Percentiles rank a stretch among this genome's conserved stretches.
Conservation (phyloP, 2,888 invertebrate genomes). For the Hirtodrosophila cameraria region DNA sequence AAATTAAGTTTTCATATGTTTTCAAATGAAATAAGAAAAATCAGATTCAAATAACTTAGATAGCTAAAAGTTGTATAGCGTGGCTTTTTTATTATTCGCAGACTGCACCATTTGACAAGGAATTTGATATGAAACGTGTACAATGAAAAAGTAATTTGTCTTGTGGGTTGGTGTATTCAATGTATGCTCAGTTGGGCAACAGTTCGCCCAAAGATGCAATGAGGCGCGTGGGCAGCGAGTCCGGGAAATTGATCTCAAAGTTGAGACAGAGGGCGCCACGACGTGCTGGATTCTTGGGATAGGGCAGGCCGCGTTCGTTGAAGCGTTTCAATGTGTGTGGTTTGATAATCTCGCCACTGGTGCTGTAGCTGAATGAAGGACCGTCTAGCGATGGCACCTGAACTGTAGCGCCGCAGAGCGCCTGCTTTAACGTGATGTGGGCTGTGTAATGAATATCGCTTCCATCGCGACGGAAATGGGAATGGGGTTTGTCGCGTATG, state of each 20-base stretch:
- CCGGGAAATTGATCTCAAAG: conserved; percentile 97
- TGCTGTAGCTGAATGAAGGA: conserved; percentile 90
- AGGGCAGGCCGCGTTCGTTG: conserved; percentile 94
- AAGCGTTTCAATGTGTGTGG: conserved; percentile 94
- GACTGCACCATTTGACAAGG: conserved; percentile 24
- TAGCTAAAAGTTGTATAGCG: not conserved
- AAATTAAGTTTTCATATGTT: not conserved
- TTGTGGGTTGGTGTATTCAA: not conserved
- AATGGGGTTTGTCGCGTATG: conserved; percentile 96
- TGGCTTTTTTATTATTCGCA: conserved; percentile 7
- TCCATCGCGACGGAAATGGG: conserved; percentile 94
- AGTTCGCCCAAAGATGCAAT: conserved; percentile 94
- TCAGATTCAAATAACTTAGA: too few relatives aligned
- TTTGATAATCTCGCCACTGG: conserved; percentile 91
- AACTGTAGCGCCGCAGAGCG: conserved; percentile 95
- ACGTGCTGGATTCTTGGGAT: conserved; percentile 94
- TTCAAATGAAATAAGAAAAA: too few relatives aligned
- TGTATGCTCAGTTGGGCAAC: conserved; percentile 85
- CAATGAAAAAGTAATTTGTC: not conserved
- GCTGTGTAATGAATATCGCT: conserved; percentile 95
- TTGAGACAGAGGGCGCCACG: conserved; percentile 96
- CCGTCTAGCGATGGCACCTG: conserved; percentile 94
- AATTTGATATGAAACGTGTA: conserved; percentile 31
- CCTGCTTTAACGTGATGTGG: conserved; percentile 93
- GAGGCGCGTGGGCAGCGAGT: conserved; percentile 89